Conservation (phyloP, 2,888 invertebrate genomes). For the Bhutanitis thaidina region DNA sequence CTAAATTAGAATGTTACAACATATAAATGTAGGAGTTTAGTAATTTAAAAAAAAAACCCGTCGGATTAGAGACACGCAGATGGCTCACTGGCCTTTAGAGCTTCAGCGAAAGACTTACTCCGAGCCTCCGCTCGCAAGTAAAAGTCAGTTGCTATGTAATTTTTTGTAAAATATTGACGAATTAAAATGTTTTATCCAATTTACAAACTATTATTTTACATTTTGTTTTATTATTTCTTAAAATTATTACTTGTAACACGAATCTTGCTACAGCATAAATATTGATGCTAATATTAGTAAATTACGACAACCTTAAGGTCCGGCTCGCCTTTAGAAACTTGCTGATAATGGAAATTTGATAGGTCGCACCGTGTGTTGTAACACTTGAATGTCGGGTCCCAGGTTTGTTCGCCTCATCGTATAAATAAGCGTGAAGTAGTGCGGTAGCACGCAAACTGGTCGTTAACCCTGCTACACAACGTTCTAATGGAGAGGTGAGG, state of each 20-base stretch:
- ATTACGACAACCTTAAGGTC: conserved; percentile 10
- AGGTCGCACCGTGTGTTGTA: conserved; percentile 59
- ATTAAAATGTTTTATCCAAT: too few species aligned
- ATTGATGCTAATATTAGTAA: conserved; percentile 11
- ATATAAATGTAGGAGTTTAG: too few species aligned
- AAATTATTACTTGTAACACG: neutral
- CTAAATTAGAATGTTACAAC: too few species aligned
- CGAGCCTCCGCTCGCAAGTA: too few species aligned
- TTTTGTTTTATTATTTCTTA: too few species aligned
- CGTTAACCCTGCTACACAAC: conserved; percentile 67
- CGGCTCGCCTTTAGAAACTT: conserved; percentile 24
- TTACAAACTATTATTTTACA: too few species aligned
- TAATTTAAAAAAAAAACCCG: too few species aligned
- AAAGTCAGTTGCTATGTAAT: too few species aligned
- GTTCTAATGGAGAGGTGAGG: conserved; percentile 65
- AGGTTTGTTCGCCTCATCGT: conserved; percentile 62
- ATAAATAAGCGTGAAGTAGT: conserved; percentile 74
- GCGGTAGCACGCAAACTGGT: conserved; percentile 67
- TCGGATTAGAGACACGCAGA: too few species aligned
- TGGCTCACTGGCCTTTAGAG: too few species aligned
- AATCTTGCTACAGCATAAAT: conserved; percentile 14
- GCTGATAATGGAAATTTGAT: conserved; percentile 71
- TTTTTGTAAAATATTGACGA: too few species aligned
- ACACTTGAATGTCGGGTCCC: conserved; percentile 56
- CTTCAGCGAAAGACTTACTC: too few species aligned